phyloP scores from a whole-genome alignment of 2,797 vertebrate genomes.

The Spondyliosoma cantharus region DNA sequence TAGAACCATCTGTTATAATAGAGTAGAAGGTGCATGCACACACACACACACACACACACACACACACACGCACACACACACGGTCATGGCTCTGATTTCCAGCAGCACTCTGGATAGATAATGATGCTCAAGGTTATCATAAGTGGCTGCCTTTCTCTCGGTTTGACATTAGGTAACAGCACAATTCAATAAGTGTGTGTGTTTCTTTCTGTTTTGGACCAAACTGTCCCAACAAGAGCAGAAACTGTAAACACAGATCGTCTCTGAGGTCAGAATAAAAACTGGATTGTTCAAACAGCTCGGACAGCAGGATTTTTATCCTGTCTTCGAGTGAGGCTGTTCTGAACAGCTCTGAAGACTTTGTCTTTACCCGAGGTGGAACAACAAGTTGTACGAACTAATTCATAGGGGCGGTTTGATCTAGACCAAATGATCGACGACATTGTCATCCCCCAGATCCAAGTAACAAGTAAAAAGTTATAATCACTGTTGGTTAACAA shows the following conservation, averaged over 20 bases:
- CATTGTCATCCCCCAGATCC: too few relatives aligned
- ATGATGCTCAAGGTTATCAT: slow-evolving; percentile 38
- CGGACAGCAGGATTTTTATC: too few relatives aligned
- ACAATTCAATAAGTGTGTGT: not conserved
- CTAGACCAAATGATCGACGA: too few relatives aligned
- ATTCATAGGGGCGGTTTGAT: too few relatives aligned
- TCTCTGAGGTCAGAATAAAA: not conserved
- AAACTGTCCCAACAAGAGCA: not conserved
- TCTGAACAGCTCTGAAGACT: too few relatives aligned
- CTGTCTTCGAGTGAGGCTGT: not conserved
- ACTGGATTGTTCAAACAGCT: not conserved
- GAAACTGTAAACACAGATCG: not conserved
- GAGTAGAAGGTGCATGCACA: slow-evolving; percentile 11
- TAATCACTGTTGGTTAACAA: too few relatives aligned
- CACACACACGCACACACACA: not conserved
- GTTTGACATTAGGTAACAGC: slow-evolving; percentile 28
- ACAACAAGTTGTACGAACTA: not conserved
- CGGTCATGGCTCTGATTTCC: slow-evolving; percentile 49
- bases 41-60: slow-evolving; percentile 3
- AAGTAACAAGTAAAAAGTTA: too few relatives aligned
- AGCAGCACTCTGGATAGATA: slow-evolving; percentile 46
- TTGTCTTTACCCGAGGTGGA: not conserved
- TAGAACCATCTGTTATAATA: slow-evolving; percentile 70
- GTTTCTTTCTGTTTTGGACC: not conserved
- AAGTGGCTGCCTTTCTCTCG: slow-evolving; percentile 1